A percentile compares a stretch with the other conserved stretches of the same genome.
phyloP scores from a whole-genome alignment of 2,888 invertebrate genomes.

The Druceiella hillmani region DNA sequence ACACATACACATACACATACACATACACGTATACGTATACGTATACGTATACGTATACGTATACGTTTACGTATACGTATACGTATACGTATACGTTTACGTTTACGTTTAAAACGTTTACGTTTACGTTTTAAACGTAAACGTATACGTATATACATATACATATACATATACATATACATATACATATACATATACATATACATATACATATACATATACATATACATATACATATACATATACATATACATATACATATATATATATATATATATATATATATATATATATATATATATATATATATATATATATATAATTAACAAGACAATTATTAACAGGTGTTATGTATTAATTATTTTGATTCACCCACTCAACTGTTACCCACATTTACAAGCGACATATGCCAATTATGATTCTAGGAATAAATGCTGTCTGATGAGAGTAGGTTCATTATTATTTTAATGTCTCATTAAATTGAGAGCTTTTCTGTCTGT shows the following conservation, averaged over 20 bases:
- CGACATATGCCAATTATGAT: neutral
- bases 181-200: no score
- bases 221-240: no score
- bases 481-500: no score
- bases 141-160: neutral
- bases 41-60: neutral
- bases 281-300: no score
- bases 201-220: no score
- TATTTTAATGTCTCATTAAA: no score
- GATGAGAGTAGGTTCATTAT: no score
- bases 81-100: neutral
- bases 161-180: neutral
- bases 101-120: neutral
- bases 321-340: neutral
- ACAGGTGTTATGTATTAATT: neutral
- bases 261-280: no score
- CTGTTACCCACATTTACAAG: neutral
- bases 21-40: neutral
- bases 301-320: neutral
- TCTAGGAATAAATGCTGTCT: no score
- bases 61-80: conserved; percentile 1
- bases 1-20: neutral
- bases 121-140: neutral
- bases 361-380: neutral
- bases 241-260: no score